phyloP scores from a whole-genome alignment of 2,888 invertebrate genomes.

The Argyra leucocephala region DNA sequence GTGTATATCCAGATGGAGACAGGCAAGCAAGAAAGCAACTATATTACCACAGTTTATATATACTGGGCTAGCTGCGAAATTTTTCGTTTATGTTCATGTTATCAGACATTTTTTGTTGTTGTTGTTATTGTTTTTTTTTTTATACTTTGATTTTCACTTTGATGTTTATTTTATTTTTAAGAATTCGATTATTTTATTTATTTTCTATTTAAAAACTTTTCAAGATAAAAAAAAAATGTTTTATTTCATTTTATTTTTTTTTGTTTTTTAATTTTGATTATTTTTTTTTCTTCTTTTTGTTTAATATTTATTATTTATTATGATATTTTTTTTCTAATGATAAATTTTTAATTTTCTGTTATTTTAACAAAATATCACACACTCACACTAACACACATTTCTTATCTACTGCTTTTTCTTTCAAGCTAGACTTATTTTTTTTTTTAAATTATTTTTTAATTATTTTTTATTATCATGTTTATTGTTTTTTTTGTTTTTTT shows the following conservation, averaged over 20 bases:
- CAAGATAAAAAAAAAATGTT: too few relatives aligned
- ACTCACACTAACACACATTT: not conserved
- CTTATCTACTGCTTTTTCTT: not conserved
- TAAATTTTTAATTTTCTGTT: not conserved
- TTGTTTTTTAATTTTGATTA: not conserved
- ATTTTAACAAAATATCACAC: not conserved
- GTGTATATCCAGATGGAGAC: not conserved
- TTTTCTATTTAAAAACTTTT: too few relatives aligned
- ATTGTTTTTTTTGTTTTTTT: too few relatives aligned
- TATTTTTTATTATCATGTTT: too few relatives aligned
- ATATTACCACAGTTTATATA: not conserved
- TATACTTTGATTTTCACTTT: not conserved
- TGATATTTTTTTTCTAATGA: not conserved
- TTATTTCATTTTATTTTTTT: too few relatives aligned
- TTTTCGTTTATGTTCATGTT: not conserved
- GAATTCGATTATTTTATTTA: too few relatives aligned
- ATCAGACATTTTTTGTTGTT: not conserved
- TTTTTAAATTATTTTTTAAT: too few relatives aligned
- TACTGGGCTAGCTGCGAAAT: slow-evolving; percentile 3
- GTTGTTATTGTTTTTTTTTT: not conserved
- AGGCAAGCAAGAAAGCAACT: not conserved
- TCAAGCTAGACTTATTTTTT: too few relatives aligned
- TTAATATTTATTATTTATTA: not conserved
- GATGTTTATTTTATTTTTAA: not conserved
- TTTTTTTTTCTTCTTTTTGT: not conserved